Evolutionary conservation across 2,888 invertebrate genomes (phyloP).

Genomic region (Pandemis heparana): DNA sequence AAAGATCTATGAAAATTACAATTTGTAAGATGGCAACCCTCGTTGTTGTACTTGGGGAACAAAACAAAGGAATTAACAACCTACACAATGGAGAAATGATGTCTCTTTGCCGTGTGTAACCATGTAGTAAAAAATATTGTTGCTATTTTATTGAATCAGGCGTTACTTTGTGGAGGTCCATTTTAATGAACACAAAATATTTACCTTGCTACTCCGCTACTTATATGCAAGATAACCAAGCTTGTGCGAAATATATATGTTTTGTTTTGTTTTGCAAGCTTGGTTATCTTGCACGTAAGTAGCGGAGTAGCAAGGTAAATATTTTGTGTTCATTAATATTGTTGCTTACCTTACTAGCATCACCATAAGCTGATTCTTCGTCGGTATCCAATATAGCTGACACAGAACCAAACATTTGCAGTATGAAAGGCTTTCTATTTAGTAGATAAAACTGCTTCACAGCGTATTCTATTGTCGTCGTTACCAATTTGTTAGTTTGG

Average conservation of each 20-base stretch:
- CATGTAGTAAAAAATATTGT: not conserved
- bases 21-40: not conserved
- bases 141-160: too few relatives aligned
- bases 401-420: constrained; percentile 99
- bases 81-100: not conserved
- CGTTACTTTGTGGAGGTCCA: too few relatives aligned
- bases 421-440: constrained; percentile 98
- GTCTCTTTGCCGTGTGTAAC: not conserved
- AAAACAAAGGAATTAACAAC: too few relatives aligned
- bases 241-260: too few relatives aligned
- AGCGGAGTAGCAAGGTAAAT: too few relatives aligned
- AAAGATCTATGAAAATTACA: not conserved
- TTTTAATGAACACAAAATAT: too few relatives aligned
- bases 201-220: too few relatives aligned
- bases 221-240: too few relatives aligned
- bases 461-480: constrained; percentile 98
- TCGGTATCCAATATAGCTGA: constrained; percentile 98
- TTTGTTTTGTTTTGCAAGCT: too few relatives aligned
- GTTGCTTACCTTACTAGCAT: constrained; percentile 95
- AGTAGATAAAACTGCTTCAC: constrained; percentile 99
- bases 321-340: too few relatives aligned
- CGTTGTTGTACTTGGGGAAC: not conserved
- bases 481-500: constrained; percentile 98
- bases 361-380: constrained; percentile 94
- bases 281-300: too few relatives aligned